Conservation (phyloP, 2,888 invertebrate genomes). For the Lydus trimaculatus region DNA sequence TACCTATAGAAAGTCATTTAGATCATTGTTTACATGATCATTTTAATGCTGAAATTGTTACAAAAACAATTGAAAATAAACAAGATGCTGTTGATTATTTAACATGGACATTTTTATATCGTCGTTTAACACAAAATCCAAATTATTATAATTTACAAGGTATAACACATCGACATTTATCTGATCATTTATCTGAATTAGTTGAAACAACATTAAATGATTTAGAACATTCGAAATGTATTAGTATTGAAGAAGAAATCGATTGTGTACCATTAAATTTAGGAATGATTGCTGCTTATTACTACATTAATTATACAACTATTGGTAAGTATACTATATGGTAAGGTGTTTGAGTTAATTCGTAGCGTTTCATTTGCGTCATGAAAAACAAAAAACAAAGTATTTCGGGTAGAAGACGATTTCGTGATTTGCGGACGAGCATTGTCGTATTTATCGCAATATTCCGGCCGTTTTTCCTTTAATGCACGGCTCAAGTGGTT, state of each 20-base stretch:
- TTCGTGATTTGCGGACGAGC: no score
- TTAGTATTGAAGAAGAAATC: constrained; percentile 98
- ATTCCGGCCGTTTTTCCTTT: no score
- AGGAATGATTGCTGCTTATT: constrained; percentile 99
- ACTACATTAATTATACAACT: constrained; percentile 99
- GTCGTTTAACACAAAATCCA: constrained; percentile 97
- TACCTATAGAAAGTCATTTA: constrained; percentile 97
- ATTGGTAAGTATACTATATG: constrained; percentile 80
- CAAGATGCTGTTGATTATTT: constrained; percentile 99
- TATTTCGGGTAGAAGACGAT: no score
- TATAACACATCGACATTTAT: constrained; percentile 94
- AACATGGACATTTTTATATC: constrained; percentile 98
- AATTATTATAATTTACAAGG: constrained; percentile 99
- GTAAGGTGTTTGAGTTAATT: no score
- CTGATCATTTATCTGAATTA: constrained; percentile 97
- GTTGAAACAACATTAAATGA: constrained; percentile 96
- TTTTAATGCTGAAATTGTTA: constrained; percentile 99
- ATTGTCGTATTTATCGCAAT: no score
- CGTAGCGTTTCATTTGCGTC: no score
- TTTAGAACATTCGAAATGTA: constrained; percentile 96
- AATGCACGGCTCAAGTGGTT: no score
- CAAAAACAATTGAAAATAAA: constrained; percentile 99
- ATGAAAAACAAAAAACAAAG: no score
- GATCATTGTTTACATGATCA: constrained; percentile 99
- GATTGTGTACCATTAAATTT: constrained; percentile 96